A percentile compares a stretch with the other conserved stretches of the same genome.
Evolutionary conservation across 2,797 vertebrate genomes (phyloP).

Genomic region (Perodicticus potto): DNA sequence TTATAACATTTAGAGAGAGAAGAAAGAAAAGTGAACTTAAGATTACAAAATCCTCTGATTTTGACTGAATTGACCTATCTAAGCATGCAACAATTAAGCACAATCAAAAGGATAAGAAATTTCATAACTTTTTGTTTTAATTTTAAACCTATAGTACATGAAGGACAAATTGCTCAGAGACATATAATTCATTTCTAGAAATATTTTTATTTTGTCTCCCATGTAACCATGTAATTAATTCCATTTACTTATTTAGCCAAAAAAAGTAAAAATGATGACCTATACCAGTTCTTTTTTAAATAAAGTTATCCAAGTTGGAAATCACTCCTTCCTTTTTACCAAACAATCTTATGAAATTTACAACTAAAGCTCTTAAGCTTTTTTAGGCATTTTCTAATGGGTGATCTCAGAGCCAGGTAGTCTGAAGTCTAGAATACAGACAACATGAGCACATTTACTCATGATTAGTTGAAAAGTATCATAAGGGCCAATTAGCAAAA

Average conservation of each 20-base stretch:
- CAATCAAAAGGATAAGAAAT: background rate
- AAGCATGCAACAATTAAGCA: background rate
- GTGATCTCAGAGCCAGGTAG: slow-evolving; percentile 37
- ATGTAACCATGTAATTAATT: slow-evolving; percentile 40
- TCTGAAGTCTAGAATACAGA: slow-evolving; percentile 39
- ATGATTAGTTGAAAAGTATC: slow-evolving; percentile 60
- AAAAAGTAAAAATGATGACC: slow-evolving; percentile 22
- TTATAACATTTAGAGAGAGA: background rate
- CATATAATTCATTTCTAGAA: slow-evolving; percentile 19
- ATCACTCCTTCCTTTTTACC: slow-evolving; percentile 12
- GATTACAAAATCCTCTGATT: background rate
- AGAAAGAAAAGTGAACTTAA: background rate
- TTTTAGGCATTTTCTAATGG: slow-evolving; percentile 63
- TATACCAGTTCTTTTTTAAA: background rate
- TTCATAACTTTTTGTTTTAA: slow-evolving; percentile 28
- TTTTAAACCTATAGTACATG: background rate
- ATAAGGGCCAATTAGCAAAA: slow-evolving; percentile 73
- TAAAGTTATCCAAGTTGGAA: slow-evolving; percentile 39
- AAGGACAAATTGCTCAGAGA: slow-evolving; percentile 12
- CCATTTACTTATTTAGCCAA: slow-evolving; percentile 30
- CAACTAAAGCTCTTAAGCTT: slow-evolving; percentile 57
- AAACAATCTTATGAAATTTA: slow-evolving; percentile 48
- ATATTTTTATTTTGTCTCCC: slow-evolving; percentile 10
- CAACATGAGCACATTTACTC: background rate
- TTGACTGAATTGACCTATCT: background rate